Percentiles rank a stretch among this genome's conserved stretches.
phyloP scores from a whole-genome alignment of 1,140 invertebrate species.

The Mamestra configurata region DNA sequence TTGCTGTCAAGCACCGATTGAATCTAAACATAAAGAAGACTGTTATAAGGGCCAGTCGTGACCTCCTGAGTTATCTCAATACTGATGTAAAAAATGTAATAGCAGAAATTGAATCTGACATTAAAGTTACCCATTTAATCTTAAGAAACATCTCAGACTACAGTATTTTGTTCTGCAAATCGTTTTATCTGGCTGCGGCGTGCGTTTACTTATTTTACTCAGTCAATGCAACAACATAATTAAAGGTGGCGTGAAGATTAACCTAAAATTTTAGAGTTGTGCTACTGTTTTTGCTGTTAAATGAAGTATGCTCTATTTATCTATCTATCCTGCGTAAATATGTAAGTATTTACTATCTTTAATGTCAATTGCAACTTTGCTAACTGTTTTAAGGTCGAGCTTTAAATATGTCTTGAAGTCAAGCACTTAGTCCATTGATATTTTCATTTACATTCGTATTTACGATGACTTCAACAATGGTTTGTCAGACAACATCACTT shows the following conservation, averaged over 20 bases:
- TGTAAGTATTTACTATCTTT: too few species aligned
- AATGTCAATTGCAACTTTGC: too few species aligned
- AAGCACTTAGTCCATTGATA: neutral
- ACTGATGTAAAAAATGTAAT: conserved; percentile 10
- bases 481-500: neutral
- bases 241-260: neutral
- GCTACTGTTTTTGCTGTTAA: too few species aligned
- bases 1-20: neutral
- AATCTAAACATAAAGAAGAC: neutral
- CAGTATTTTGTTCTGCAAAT: conserved; percentile 10
- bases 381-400: neutral
- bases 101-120: conserved; percentile 11
- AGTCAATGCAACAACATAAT: neutral
- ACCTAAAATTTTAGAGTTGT: too few species aligned
- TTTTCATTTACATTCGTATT: too few species aligned
- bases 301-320: too few species aligned
- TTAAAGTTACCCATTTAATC: neutral
- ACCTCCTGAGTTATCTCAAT: neutral
- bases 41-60: neutral
- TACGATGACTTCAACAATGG: neutral
- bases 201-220: neutral
- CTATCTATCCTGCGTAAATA: too few species aligned
- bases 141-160: neutral
- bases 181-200: neutral
- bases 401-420: neutral